A percentile compares a stretch with the other conserved stretches of the same genome.
Evolutionary conservation across 2,797 vertebrate species (phyloP).

Genomic region (Graptemys geographica): DNA sequence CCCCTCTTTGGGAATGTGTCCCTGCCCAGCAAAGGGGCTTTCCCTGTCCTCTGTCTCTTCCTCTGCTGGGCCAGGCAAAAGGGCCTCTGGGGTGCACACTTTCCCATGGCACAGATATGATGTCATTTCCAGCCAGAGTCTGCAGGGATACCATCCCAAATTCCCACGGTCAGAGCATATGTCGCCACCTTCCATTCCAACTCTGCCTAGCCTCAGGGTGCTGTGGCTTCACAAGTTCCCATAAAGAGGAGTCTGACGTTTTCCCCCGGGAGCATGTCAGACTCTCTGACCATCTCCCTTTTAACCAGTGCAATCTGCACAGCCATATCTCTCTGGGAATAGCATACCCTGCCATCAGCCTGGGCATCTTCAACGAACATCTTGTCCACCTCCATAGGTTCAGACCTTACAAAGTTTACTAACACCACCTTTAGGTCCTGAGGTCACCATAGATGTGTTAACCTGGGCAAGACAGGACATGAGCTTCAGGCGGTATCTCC

Average conservation of each 20-base stretch:
- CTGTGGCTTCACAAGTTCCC: not conserved
- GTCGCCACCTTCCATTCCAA: not conserved
- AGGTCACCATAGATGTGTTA: not conserved
- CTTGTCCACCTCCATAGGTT: not conserved
- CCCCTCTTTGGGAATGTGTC: too few species aligned
- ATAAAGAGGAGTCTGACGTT: not conserved
- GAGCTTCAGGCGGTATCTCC: not conserved
- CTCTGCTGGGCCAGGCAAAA: not conserved
- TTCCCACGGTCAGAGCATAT: not conserved
- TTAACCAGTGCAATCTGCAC: not conserved
- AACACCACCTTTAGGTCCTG: not conserved
- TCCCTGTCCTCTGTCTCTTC: not conserved
- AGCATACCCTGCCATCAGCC: not conserved
- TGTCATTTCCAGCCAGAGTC: not conserved
- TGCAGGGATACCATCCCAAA: not conserved
- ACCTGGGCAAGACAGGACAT: not conserved
- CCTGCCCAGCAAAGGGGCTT: not conserved
- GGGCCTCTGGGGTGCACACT: not conserved
- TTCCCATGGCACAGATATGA: too few species aligned
- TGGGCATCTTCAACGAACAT: not conserved
- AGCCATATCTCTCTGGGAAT: not conserved
- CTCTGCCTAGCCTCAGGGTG: not conserved
- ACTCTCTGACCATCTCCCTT: not conserved
- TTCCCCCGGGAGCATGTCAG: not conserved
- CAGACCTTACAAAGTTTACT: not conserved